These are phyloP conservation scores for Eleginops maclovinus DNA, from an alignment of 2,113 vertebrate genomes.

Conservation along the genomic window DNA sequence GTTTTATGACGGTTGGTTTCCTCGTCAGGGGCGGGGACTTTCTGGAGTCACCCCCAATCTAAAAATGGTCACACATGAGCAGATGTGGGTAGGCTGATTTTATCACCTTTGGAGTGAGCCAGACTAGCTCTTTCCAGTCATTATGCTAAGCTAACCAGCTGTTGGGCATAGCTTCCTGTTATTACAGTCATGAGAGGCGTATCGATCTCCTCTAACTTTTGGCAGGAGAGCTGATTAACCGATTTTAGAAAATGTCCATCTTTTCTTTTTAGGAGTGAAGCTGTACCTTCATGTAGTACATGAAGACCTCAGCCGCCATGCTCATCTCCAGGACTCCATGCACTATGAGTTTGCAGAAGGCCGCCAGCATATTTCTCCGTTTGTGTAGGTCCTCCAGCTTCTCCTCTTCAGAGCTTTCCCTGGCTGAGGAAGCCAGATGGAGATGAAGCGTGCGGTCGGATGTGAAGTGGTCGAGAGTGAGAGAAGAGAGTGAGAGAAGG, in stretches of 20 bases:
- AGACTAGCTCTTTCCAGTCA: not conserved
- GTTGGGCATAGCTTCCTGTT: not conserved
- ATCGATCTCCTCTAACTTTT: not conserved
- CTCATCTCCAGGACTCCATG: slow-evolving; percentile 90
- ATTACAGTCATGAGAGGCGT: not conserved
- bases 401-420: slow-evolving; percentile 71
- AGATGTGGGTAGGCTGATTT: not conserved
- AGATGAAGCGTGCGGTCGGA: slow-evolving; percentile 16
- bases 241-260: not conserved
- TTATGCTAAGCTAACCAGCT: slow-evolving; percentile 4
- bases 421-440: slow-evolving; percentile 65
- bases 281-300: slow-evolving; percentile 90
- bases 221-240: not conserved
- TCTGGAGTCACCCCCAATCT: too few species aligned
- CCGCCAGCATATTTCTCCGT: slow-evolving; percentile 87
- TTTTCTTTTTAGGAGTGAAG: not conserved
- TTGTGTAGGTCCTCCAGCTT: slow-evolving; percentile 84
- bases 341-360: slow-evolving; percentile 90
- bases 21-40: too few species aligned
- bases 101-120: not conserved
- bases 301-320: slow-evolving; percentile 88
- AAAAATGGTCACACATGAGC: too few species aligned
- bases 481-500: too few species aligned
- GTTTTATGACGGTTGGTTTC: not conserved
- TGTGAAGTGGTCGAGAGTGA: slow-evolving; percentile 20